Evolutionary conservation across 1,140 invertebrate species (phyloP), one percentile per base, ranked within the genome.

Genomic region (Lepidotrigona ventralis): DNA sequence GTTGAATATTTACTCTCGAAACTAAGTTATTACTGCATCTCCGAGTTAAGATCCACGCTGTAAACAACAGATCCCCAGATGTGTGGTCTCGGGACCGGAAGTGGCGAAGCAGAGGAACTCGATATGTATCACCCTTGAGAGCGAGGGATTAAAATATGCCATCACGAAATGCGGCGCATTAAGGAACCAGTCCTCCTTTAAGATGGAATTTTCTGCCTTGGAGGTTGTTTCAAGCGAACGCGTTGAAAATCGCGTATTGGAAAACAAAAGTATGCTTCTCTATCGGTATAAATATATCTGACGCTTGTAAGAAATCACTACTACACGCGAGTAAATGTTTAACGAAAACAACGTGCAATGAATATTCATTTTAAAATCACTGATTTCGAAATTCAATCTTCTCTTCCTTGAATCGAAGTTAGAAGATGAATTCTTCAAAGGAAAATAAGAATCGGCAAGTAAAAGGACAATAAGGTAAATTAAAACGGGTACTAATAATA

Each of bases 11-110:
- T 71, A 53, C 17, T 39, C 6, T 23, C 21, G 60, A 51, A 46
- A 46, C 29, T 26, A n/a, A 69, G 74, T 70, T 33, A 33, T 77
- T 70, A 53, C 33, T 58, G 73, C 66, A 66, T 66, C 68, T 79
- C 53, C 46, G 46, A 33, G 29, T 69, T 54, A 73, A 79, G 51
- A 56, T 79, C 19, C 68, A 60, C 33, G 66, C 26, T 58, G 60
- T 79, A 83, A 83, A 83, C 77, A 73, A 83, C 33, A 63, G 76
- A 60, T 79, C 51, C 29, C 77, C 76, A 83, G 77, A 83, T 79
- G 69, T 79, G 76, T 73, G 60, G 77, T 83, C 77, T 21, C 58
- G n/a, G 29, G 51, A 6, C 69, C 78, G 78, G 71, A 84, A 84
- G 71, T 84, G 78, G 53, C 53, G 53, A 54, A 75, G 54, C 60